Conservation (phyloP, 2,797 vertebrate genomes). For the Thunnus albacares region DNA sequence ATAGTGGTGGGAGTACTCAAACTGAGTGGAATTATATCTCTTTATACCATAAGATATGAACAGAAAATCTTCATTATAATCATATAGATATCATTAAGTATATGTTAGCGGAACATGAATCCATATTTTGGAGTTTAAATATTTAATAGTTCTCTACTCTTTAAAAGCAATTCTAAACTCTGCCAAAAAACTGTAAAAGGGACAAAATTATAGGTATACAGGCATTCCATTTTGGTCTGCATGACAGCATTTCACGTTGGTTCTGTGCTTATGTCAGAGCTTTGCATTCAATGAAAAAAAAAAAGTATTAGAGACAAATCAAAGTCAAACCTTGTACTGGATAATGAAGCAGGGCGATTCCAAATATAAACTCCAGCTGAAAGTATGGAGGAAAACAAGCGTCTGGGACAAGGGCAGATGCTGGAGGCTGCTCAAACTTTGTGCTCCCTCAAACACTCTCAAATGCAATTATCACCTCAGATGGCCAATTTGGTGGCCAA, state of each 20-base stretch:
- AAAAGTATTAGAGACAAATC: not conserved
- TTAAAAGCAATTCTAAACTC: not conserved
- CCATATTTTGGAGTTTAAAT: not conserved
- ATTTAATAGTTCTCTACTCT: not conserved
- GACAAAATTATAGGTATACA: not conserved
- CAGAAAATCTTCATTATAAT: not conserved
- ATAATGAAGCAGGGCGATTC: not conserved
- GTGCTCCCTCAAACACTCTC: slow-evolving; percentile 29
- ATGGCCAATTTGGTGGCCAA: slow-evolving; percentile 49
- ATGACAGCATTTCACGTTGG: slow-evolving; percentile 3
- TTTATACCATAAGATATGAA: slow-evolving; percentile 1
- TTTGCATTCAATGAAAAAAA: slow-evolving; percentile 2
- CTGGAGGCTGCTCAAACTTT: slow-evolving; percentile 34
- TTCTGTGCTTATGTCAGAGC: not conserved
- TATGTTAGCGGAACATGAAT: not conserved
- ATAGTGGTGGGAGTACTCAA: not conserved
- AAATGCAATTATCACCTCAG: slow-evolving; percentile 50
- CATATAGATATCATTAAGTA: not conserved
- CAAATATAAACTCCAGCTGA: not conserved
- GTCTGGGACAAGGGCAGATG: not conserved
- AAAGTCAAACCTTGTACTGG: not conserved
- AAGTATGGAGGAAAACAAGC: not conserved
- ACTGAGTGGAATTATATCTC: not conserved
- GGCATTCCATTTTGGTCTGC: not conserved
- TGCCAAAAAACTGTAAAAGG: not conserved